Evolutionary conservation across 2,888 invertebrate species (phyloP).

Genomic region (Diplazon laetatorius): DNA sequence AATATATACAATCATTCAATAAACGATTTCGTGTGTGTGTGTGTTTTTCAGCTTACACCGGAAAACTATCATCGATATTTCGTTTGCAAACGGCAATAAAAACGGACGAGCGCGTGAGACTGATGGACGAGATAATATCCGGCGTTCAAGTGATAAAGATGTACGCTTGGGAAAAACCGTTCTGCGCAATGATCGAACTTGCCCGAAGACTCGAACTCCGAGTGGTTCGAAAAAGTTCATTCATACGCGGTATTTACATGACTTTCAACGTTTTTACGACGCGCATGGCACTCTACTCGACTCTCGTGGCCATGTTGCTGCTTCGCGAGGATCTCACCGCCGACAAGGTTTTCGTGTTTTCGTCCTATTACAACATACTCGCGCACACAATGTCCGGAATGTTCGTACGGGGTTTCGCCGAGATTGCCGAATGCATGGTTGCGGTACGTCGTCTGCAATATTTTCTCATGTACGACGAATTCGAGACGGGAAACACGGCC

Average conservation of each 20-base stretch:
- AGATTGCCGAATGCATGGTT: conserved; percentile 84
- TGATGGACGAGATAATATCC: conserved; percentile 91
- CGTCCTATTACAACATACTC: conserved; percentile 84
- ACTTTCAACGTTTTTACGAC: conserved; percentile 92
- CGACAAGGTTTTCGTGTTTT: conserved; percentile 86
- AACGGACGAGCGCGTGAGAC: conserved; percentile 89
- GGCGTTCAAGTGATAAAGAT: conserved; percentile 91
- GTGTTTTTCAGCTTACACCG: conserved; percentile 78
- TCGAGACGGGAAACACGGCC: conserved; percentile 58
- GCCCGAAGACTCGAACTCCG: conserved; percentile 84
- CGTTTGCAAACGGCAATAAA: conserved; percentile 85
- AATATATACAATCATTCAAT: no score
- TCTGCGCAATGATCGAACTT: conserved; percentile 85
- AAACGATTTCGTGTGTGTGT: no score
- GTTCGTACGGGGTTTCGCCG: conserved; percentile 85
- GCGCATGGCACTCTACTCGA: conserved; percentile 90
- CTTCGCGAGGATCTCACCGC: conserved; percentile 88
- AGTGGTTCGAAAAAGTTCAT: conserved; percentile 86
- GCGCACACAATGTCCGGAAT: conserved; percentile 85
- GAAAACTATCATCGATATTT: conserved; percentile 80
- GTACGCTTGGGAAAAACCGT: conserved; percentile 91
- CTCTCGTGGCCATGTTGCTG: conserved; percentile 88
- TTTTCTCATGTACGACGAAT: conserved; percentile 82
- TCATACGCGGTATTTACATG: conserved; percentile 87
- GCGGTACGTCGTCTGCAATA: conserved; percentile 83